These are phyloP conservation scores for Eubucco bourcierii DNA, from an alignment of 2,113 vertebrate species.

Conservation along the genomic window DNA sequence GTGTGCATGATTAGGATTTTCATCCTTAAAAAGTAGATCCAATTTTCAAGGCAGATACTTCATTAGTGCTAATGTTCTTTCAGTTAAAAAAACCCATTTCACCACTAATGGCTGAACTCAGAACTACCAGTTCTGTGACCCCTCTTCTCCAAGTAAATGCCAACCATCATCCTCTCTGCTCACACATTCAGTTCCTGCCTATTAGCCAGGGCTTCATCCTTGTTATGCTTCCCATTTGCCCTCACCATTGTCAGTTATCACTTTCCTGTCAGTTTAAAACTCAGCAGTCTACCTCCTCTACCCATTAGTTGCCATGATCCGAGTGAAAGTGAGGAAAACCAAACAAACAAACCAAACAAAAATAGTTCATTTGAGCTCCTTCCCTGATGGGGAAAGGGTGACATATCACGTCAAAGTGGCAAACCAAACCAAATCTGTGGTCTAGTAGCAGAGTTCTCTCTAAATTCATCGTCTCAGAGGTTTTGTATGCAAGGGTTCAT, in stretches of 20 bases:
- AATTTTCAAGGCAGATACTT: neutral
- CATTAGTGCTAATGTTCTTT: neutral
- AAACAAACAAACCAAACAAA: neutral
- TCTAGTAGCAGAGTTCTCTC: neutral
- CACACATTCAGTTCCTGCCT: neutral
- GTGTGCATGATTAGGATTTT: neutral
- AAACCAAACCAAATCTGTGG: neutral
- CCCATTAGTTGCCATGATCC: neutral
- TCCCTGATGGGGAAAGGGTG: neutral
- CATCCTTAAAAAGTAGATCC: neutral
- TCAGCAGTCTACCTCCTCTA: neutral
- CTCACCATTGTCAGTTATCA: neutral
- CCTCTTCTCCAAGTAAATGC: neutral
- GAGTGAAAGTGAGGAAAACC: neutral
- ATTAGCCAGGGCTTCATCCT: neutral
- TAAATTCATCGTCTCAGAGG: neutral
- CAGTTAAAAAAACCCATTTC: neutral
- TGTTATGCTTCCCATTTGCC: neutral
- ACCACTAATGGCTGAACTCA: neutral
- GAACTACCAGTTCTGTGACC: neutral
- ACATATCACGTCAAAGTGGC: neutral
- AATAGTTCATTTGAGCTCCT: neutral
- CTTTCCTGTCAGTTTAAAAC: neutral
- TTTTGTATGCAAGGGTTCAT: neutral
- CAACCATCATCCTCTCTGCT: neutral